Base-by-base conservation (phyloP, 2,113 vertebrate genomes). In the Lontra canadensis region DNA sequence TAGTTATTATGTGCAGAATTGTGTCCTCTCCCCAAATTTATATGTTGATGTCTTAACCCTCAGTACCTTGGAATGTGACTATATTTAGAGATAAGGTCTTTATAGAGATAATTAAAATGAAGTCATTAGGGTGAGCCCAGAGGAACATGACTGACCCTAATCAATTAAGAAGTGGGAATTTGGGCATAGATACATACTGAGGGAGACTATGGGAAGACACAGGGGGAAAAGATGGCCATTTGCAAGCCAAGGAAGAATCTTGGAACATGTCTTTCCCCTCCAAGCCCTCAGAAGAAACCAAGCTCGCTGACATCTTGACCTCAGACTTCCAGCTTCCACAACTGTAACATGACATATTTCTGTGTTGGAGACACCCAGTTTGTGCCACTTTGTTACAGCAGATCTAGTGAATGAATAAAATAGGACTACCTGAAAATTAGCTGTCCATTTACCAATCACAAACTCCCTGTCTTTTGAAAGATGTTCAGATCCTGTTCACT, bases 151-250 rank as follows among this genome's bases (percentile, higher is more conserved):
- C 55, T 93, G n/a, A 44, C 36, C 2, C 12, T 94, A 82, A 95
- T 93, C 39, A 73, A 89, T 8, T 91, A 59, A 82, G 63, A 96
- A 85, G 79, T 93, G 82, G 86, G 34, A 86, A 79, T 92, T 17
- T 67, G 89, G n/a, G 74, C 21, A 89, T 29, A 92, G 52, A 59
- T 13, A 73, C 31, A 21, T 12, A 15, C 29, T 1, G 0, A 63
- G 12, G 52, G 63, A 96, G 7, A 63, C 20, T 7, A 26, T 23
- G 7, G 2, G 36, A 84, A 79, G 69, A 84, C 20, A 3, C 11
- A 57, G 29, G 12, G 73, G 34, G 47, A 36, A 47, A 55, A 59
- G 42, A 76, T 5, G 71, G 61, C 67, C 26, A 25, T 90, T 44
- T 23, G 5, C 7, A 39, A 25, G 4, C 23, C 44, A 26, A 80